Percentiles rank a stretch among this genome's conserved stretches.
phyloP scores from a whole-genome alignment of 2,113 vertebrate genomes.

The Leptocoma aspasia region DNA sequence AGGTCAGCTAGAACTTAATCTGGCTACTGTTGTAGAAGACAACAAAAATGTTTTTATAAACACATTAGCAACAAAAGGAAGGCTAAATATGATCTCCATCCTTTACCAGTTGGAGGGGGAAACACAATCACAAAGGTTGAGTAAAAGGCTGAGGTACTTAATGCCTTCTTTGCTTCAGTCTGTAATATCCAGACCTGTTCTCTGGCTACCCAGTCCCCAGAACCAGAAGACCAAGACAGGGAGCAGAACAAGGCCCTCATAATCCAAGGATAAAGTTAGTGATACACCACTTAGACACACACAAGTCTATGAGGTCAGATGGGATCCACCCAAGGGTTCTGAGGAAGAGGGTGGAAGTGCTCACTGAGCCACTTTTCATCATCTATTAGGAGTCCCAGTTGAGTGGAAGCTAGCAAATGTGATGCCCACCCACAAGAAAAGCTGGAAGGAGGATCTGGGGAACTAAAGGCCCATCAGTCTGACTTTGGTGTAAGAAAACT shows the following conservation, averaged over 20 bases:
- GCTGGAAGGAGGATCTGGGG: not conserved
- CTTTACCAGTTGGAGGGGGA: not conserved
- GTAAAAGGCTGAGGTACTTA: not conserved
- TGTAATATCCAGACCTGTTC: not conserved
- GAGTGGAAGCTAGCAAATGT: not conserved
- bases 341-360: not conserved
- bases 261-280: not conserved
- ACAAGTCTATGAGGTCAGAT: not conserved
- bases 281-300: not conserved
- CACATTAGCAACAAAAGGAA: not conserved
- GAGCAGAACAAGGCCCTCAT: not conserved
- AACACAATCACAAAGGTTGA: not conserved
- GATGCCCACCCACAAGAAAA: accelerated
- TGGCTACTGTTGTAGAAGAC: not conserved
- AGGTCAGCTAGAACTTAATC: not conserved
- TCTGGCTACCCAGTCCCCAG: too few relatives aligned
- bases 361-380: not conserved
- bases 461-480: not conserved
- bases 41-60: not conserved
- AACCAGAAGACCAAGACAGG: not conserved
- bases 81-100: not conserved
- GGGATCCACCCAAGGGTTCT: not conserved
- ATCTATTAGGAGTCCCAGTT: not conserved
- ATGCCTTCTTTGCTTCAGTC: not conserved
- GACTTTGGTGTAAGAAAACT: not conserved